Percentiles rank a stretch among this genome's conserved stretches.
These are phyloP conservation scores for Sycophaga agraensis DNA, from an alignment of 1,140 invertebrate genomes.

Conservation along the genomic window DNA sequence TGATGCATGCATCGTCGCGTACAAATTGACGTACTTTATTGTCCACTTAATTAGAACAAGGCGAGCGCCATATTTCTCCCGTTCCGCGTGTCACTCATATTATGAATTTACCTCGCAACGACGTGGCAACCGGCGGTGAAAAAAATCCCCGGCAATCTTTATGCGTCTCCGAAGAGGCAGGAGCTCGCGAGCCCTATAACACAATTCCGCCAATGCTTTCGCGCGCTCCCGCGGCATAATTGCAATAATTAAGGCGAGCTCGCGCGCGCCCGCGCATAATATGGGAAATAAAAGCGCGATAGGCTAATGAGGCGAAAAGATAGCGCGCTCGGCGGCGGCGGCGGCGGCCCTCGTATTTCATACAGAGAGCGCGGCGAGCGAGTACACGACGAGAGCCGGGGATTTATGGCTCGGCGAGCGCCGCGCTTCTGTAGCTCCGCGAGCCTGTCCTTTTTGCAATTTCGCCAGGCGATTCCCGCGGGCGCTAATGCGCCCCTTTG, in stretches of 20 bases:
- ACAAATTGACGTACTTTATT: background rate
- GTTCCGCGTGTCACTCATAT: background rate
- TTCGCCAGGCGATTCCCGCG: background rate
- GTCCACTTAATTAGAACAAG: conserved; percentile 16
- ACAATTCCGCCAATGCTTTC: background rate
- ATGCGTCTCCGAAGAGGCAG: no score
- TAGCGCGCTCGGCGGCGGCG: background rate
- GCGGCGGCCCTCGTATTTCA: conserved; percentile 16
- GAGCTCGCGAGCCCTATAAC: background rate
- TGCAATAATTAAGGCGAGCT: background rate
- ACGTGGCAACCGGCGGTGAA: no score
- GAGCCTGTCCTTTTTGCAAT: conserved; percentile 13
- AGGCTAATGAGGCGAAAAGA: conserved; percentile 21
- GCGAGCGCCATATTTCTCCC: background rate
- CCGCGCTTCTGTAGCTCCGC: conserved; percentile 10
- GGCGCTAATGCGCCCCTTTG: background rate
- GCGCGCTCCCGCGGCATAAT: background rate
- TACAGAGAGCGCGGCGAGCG: background rate
- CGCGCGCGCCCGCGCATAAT: no score
- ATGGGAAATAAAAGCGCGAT: conserved; percentile 17
- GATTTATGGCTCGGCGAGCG: conserved; percentile 12
- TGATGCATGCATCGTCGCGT: background rate
- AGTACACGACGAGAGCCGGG: background rate
- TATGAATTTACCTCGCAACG: no score
- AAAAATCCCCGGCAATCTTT: no score